These are phyloP conservation scores for Enteromius unitaeniatus DNA, from an alignment of 2,797 vertebrate species.

Conservation along the genomic window DNA sequence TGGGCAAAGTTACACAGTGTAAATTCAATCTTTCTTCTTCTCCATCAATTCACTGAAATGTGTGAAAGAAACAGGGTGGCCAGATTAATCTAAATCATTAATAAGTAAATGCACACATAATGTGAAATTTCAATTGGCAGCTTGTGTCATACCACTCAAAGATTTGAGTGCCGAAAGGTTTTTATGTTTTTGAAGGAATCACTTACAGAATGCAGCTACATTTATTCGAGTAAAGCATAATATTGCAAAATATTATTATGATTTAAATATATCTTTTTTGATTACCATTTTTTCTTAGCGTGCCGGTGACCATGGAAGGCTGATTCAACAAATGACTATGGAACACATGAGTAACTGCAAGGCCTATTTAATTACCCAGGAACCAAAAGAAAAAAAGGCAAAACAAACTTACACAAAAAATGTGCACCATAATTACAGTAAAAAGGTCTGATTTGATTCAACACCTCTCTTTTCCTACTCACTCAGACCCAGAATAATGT, in stretches of 20 bases:
- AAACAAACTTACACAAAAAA: neutral
- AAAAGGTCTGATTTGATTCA: conserved; percentile 8
- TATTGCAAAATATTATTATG: neutral
- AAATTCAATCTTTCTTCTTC: conserved; percentile 31
- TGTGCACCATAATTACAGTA: neutral
- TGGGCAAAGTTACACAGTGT: neutral
- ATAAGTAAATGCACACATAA: neutral
- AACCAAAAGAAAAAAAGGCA: neutral
- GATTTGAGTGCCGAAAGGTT: neutral
- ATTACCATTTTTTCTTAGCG: too few species aligned
- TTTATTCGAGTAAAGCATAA: neutral
- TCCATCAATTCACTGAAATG: neutral
- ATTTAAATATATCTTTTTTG: neutral
- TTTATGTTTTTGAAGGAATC: neutral
- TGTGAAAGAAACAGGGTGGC: neutral
- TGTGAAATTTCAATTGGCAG: neutral
- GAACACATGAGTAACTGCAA: conserved; percentile 5
- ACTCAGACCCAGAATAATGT: neutral
- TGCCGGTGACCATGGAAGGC: neutral
- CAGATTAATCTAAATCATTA: neutral
- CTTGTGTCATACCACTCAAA: neutral
- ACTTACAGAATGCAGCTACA: neutral
- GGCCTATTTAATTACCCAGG: neutral
- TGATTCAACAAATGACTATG: neutral
- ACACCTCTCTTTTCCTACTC: neutral